Evolutionary conservation across 2,888 invertebrate genomes (phyloP).

Genomic region (Malthinus flaveolus): DNA sequence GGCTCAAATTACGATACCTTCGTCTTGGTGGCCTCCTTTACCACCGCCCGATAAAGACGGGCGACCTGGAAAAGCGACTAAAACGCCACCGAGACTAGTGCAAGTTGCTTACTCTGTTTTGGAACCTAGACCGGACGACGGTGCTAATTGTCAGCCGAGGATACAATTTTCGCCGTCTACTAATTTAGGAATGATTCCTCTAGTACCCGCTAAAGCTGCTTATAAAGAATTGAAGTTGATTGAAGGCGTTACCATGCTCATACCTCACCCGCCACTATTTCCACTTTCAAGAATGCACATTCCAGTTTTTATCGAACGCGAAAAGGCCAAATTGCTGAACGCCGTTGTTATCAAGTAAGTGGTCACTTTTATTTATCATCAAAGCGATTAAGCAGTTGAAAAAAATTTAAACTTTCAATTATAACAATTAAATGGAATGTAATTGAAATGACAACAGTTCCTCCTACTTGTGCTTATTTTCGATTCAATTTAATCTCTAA

Average conservation of each 20-base stretch:
- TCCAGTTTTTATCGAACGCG: slow-evolving; percentile 82
- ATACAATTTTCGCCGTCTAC: slow-evolving; percentile 67
- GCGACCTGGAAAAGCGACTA: slow-evolving; percentile 50
- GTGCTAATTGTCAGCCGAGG: slow-evolving; percentile 74
- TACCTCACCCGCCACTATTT: slow-evolving; percentile 87
- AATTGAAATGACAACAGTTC: too few relatives aligned
- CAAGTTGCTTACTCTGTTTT: slow-evolving; percentile 87
- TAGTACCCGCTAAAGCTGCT: slow-evolving; percentile 76
- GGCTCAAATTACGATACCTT: slow-evolving; percentile 80
- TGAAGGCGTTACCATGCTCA: slow-evolving; percentile 80
- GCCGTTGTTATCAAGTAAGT: slow-evolving; percentile 84
- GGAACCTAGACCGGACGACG: slow-evolving; percentile 72
- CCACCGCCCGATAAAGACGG: slow-evolving; percentile 67
- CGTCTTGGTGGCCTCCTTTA: slow-evolving; percentile 87
- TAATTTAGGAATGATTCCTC: slow-evolving; percentile 63
- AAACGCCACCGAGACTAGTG: slow-evolving; percentile 70
- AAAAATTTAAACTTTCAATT: neutral
- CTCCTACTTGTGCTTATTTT: too few relatives aligned
- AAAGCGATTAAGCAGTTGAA: neutral
- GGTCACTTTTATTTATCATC: neutral
- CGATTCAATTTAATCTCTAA: too few relatives aligned
- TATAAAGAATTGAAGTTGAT: slow-evolving; percentile 85
- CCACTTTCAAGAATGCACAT: slow-evolving; percentile 89
- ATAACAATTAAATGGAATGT: too few relatives aligned
- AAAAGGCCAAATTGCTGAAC: slow-evolving; percentile 68